Percentiles rank a stretch among this genome's conserved stretches.
Evolutionary conservation across 2,797 vertebrate genomes (phyloP).

Genomic region (Phoeniculus purpureus): DNA sequence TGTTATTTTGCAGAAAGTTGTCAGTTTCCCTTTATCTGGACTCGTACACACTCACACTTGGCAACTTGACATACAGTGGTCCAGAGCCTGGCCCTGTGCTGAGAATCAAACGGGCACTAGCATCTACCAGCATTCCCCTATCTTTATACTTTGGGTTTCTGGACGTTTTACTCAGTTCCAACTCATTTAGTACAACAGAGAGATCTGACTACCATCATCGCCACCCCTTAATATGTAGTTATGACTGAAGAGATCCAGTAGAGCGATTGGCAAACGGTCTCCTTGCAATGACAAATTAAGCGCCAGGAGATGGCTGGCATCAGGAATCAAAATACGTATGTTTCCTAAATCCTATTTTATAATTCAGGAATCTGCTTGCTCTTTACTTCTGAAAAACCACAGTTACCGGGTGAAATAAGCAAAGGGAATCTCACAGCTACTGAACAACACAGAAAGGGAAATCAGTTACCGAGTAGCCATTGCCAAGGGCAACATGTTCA

Average conservation of each 20-base stretch:
- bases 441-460: slow-evolving; percentile 69
- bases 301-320: slow-evolving; percentile 46
- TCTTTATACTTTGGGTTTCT: not conserved
- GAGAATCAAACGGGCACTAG: not conserved
- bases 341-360: slow-evolving; percentile 47
- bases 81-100: not conserved
- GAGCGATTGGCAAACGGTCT: slow-evolving; percentile 60
- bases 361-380: slow-evolving; percentile 21
- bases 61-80: slow-evolving; percentile 13
- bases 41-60: not conserved
- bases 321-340: slow-evolving; percentile 53
- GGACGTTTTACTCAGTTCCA: not conserved
- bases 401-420: slow-evolving; percentile 56
- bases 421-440: slow-evolving; percentile 59
- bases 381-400: slow-evolving; percentile 41
- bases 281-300: slow-evolving; percentile 40
- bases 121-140: not conserved
- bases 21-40: slow-evolving; percentile 19
- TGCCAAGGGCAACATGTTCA: slow-evolving; percentile 78
- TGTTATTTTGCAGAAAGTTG: not conserved
- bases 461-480: slow-evolving; percentile 76
- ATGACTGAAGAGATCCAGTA: slow-evolving; percentile 25
- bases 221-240: not conserved
- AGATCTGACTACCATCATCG: not conserved
- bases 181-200: slow-evolving; percentile 11